Base-by-base conservation (phyloP, 2,797 vertebrate species). In the Botia kubotai region DNA sequence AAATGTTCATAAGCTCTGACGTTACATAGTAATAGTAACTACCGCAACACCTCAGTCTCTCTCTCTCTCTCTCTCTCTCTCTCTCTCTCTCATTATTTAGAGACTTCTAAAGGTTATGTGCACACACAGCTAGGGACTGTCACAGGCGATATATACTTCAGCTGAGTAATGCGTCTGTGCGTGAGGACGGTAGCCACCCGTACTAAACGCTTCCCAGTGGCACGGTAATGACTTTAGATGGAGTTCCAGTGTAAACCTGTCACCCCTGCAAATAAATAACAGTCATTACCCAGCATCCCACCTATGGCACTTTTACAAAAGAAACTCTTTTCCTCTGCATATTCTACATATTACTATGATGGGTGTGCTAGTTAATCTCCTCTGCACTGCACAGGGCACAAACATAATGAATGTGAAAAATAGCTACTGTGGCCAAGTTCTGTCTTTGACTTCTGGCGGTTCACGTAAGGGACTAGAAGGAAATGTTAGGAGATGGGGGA, bases 171-270 rank as follows among this genome's bases (percentile, higher is more conserved):
- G 89, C 86, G 72, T 87, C 71, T 39, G 39, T 43, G 21, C 16
- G 68, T 62, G 80, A 86, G 84, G 87, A 88, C 87, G 77, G 17
- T 53, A 81, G 43, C 57, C 73, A 76, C 2, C 86, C 48, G 57
- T 86, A 73, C 36, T 77, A 82, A 78, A 75, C 77, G 29, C 52
- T 53, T 72, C 83, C 80, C 72, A 11, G 79, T 86, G 90, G 77
- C 82, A 66, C 72, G 13, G 79, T 91, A 92, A 93, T 90, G 89
- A 92, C 91, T 91, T 91, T 85, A 90, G 87, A 84, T 83, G 87
- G 80, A 80, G 21, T 78, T 66, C 53, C 75, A 71, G 85, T 91
- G 89, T 91, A 91, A 92, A 90, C 86, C 89, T 88, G 87, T 88
- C 89, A 52, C 13, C 75, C 77, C 82, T 74, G 88, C 87, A 91